Conservation (phyloP, 2,888 invertebrate genomes). For the Orchesellides sinensis region DNA sequence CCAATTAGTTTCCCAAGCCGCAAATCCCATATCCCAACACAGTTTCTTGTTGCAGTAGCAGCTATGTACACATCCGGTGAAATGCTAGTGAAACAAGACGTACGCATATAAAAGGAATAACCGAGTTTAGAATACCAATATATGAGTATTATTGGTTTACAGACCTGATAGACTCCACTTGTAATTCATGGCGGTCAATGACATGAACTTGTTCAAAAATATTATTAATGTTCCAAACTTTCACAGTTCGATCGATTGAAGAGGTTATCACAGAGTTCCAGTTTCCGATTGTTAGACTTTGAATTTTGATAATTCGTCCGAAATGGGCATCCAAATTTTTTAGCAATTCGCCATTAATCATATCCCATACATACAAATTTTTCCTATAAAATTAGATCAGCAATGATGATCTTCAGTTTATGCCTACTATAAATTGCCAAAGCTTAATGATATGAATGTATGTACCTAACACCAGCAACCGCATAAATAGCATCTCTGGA, state of each 20-base stretch:
- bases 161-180: conserved; percentile 93
- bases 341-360: conserved; percentile 87
- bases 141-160: too few relatives aligned
- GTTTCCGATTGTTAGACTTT: conserved; percentile 87
- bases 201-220: conserved; percentile 98
- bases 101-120: not conserved
- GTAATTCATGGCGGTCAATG: conserved; percentile 95
- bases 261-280: conserved; percentile 97
- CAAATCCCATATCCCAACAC: conserved; percentile 96
- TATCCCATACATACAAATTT: conserved; percentile 95
- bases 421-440: not conserved
- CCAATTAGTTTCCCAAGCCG: conserved; percentile 89
- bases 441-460: not conserved
- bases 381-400: conserved; percentile 81
- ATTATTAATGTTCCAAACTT: conserved; percentile 99
- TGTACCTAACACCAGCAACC: conserved; percentile 93
- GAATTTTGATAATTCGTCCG: conserved; percentile 94
- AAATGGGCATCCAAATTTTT: conserved; percentile 98
- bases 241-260: conserved; percentile 97
- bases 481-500: conserved; percentile 94
- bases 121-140: not conserved
- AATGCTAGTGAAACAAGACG: too few relatives aligned
- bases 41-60: conserved; percentile 94
- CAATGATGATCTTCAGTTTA: not conserved
- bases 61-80: conserved; percentile 89